Evolutionary conservation across 2,797 vertebrate genomes (phyloP).

Genomic region (Gymnocypris eckloni): DNA sequence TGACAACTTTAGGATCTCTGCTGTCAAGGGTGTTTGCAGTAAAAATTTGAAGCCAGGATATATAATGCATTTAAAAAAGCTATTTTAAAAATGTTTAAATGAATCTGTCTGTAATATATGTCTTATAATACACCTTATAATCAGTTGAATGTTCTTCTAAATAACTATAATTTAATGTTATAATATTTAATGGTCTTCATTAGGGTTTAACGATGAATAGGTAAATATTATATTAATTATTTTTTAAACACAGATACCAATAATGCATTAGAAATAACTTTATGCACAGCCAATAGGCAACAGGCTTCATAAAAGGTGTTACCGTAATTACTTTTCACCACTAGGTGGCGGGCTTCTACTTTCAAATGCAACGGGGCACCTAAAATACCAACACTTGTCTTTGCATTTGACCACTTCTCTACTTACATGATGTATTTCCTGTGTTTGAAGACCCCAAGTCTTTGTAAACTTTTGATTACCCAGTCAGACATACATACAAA

Average conservation of each 20-base stretch:
- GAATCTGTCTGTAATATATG: no score
- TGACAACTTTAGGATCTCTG: not conserved
- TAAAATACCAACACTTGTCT: not conserved
- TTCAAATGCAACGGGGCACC: constrained; percentile 6
- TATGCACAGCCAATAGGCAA: not conserved
- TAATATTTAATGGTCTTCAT: not conserved
- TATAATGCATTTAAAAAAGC: not conserved
- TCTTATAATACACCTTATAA: not conserved
- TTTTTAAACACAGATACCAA: not conserved
- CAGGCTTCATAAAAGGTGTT: not conserved
- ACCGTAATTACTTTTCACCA: constrained; percentile 42
- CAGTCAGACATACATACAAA: not conserved
- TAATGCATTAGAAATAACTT: not conserved
- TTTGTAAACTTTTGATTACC: not conserved
- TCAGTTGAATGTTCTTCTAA: not conserved
- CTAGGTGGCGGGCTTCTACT: constrained; percentile 64
- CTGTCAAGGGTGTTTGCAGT: not conserved
- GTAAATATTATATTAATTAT: not conserved
- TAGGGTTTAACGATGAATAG: not conserved
- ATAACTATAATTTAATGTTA: not conserved
- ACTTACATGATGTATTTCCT: not conserved
- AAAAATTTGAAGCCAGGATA: not conserved
- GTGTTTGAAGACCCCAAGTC: not conserved
- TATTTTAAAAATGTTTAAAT: not conserved
- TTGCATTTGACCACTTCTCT: not conserved